Conservation (phyloP, 2,113 vertebrate species). For the Xiphophorus maculatus region DNA sequence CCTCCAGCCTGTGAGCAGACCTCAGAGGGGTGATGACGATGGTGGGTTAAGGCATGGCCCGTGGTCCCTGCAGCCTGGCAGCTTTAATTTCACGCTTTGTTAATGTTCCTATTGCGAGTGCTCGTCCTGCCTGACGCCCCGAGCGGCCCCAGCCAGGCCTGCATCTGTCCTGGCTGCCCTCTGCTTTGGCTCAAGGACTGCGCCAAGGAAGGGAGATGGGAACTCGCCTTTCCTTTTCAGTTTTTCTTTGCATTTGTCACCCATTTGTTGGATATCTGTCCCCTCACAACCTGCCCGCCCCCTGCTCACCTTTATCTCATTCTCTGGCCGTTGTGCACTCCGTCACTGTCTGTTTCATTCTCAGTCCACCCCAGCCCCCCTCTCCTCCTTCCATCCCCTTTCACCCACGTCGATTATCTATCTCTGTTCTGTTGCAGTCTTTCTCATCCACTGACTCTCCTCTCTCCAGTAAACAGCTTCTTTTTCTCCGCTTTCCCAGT, state of each 20-base stretch:
- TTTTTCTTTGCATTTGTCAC: constrained; percentile 35
- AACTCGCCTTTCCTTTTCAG: constrained; percentile 11
- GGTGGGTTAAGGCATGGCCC: constrained; percentile 52
- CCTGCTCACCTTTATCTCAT: constrained; percentile 59
- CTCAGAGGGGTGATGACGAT: constrained; percentile 61
- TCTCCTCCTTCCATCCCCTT: constrained; percentile 38
- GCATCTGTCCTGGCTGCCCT: constrained; percentile 64
- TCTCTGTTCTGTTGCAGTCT: constrained; percentile 56
- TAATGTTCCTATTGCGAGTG: constrained; percentile 70
- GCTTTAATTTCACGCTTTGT: constrained; percentile 84
- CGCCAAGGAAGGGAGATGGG: constrained; percentile 1
- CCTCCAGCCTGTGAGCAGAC: constrained; percentile 41
- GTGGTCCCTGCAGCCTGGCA: constrained; percentile 69
- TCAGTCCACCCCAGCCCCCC: constrained; percentile 30
- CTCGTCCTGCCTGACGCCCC: constrained; percentile 55
- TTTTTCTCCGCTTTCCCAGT: constrained; percentile 48
- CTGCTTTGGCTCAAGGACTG: constrained; percentile 42
- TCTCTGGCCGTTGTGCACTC: constrained; percentile 50
- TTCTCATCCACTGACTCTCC: constrained; percentile 48
- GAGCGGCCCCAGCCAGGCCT: constrained; percentile 47
- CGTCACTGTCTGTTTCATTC: constrained; percentile 73
- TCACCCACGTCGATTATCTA: constrained; percentile 67
- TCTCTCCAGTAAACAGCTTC: constrained; percentile 64
- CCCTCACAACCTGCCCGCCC: constrained; percentile 43
- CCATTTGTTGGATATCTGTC: constrained; percentile 52